Conservation (phyloP, 2,888 invertebrate species). For the Apotomis capreana region DNA sequence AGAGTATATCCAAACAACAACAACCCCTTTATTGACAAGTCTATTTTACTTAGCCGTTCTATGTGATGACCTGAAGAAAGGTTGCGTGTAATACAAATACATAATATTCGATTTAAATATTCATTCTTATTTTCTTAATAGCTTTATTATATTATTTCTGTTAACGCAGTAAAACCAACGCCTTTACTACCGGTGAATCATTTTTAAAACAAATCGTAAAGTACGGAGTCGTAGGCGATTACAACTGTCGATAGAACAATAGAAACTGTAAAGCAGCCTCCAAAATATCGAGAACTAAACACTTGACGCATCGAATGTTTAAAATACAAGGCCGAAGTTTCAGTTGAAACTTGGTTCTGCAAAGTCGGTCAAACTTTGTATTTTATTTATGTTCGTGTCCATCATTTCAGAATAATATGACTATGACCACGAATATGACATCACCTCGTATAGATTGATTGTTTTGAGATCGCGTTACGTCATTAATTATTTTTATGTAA, state of each 20-base stretch:
- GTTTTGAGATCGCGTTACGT: too few species aligned
- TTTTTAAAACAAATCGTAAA: neutral
- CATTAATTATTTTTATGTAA: too few species aligned
- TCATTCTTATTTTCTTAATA: too few species aligned
- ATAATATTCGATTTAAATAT: too few species aligned
- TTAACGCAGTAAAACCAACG: neutral
- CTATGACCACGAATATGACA: neutral
- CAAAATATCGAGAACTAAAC: neutral
- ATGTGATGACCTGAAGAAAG: too few species aligned
- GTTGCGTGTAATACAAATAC: too few species aligned
- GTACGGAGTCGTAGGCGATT: neutral
- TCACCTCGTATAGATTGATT: too few species aligned
- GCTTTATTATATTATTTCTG: too few species aligned
- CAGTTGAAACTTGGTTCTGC: conserved; percentile 50
- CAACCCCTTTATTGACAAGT: too few species aligned
- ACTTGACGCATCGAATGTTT: conserved; percentile 29
- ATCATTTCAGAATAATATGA: neutral
- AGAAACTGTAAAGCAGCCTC: conserved; percentile 8
- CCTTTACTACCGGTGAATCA: neutral
- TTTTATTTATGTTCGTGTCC: too few species aligned
- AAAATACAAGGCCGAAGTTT: conserved; percentile 43
- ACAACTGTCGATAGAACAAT: neutral
- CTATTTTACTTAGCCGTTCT: too few species aligned
- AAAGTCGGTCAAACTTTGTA: conserved; percentile 67
- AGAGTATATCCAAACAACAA: too few species aligned